Evolutionary conservation across 1,140 invertebrate genomes (phyloP), one percentile per base, ranked within the genome.

Genomic region (Drosophila sulfurigaster): DNA sequence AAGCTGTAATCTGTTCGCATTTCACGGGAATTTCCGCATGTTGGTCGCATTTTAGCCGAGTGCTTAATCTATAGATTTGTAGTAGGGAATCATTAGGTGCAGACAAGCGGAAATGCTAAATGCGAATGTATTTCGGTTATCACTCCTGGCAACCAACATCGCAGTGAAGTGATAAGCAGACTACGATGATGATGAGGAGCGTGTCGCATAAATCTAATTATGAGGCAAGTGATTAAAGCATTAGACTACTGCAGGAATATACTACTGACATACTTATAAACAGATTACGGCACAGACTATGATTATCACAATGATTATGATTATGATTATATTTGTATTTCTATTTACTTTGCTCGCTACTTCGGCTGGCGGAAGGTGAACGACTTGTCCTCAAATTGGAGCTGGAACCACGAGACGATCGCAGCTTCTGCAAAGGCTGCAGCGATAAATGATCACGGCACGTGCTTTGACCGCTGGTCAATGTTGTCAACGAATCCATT

Each of bases 301-400:
- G 20, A 30, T 52, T n/a, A 52, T 30, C 15, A n/a, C 45, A 16
- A 54, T 52, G 32, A 6, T 8, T 15, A 62, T 11, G 11, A 7
- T 28, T 38, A 32, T 48, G 11, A 63, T 38, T 48, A 51, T 46
- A 63, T 66, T 32, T 32, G 7, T 38, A 0, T 10, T 3, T 38
- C 3, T 38, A 38, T 38, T 86, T 92, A 92, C 91, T 92, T 89
- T 86, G 91, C 58, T 92, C 91, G 59, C 69, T 82, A 71, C 91
- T 92, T 57, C 91, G 74, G 58, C 77, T 89, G 58, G 87, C 83
- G 8, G 91, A 92, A 65, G 91, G 91, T 5, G 91, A 91, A 72
- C 91, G 85, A 76, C 91, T 92, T 58, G 76, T 62, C 49, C 91
- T 82, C 46, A 91, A 75, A 57, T 88, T 87, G 28, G 83, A 78